These are phyloP conservation scores for Mycteria americana DNA, from an alignment of 2,797 vertebrate genomes.

Conservation along the genomic window DNA sequence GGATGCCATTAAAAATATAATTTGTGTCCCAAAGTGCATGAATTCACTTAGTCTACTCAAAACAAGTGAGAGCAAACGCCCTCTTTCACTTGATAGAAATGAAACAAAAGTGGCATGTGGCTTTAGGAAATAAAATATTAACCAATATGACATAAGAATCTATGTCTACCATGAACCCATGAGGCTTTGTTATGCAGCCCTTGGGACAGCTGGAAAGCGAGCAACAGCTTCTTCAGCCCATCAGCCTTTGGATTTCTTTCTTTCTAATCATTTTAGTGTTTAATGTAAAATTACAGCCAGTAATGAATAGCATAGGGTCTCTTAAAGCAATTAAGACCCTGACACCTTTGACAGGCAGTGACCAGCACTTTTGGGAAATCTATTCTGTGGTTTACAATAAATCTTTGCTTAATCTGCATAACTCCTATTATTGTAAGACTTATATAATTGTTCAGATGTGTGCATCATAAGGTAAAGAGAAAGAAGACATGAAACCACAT, in stretches of 20 bases:
- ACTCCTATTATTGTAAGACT: background rate
- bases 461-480: background rate
- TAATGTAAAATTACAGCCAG: background rate
- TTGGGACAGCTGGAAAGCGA: conserved; percentile 45
- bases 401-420: background rate
- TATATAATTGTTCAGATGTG: background rate
- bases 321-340: conserved; percentile 57
- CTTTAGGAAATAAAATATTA: conserved; percentile 69
- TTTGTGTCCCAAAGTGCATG: conserved; percentile 7
- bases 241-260: conserved; percentile 1
- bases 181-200: conserved; percentile 38
- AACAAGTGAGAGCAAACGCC: background rate
- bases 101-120: conserved; percentile 41
- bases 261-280: background rate
- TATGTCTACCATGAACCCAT: background rate
- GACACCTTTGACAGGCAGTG: conserved; percentile 17
- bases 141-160: conserved; percentile 27
- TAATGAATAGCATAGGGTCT: conserved; percentile 54
- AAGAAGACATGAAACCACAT: background rate
- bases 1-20: conserved; percentile 34
- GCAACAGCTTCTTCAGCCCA: conserved; percentile 24
- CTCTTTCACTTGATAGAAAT: conserved; percentile 37
- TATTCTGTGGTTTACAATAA: background rate
- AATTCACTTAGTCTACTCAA: conserved; percentile 40
- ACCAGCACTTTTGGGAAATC: conserved; percentile 2